Base-by-base conservation (phyloP, 2,888 invertebrate species). In the Norana najaformis region DNA sequence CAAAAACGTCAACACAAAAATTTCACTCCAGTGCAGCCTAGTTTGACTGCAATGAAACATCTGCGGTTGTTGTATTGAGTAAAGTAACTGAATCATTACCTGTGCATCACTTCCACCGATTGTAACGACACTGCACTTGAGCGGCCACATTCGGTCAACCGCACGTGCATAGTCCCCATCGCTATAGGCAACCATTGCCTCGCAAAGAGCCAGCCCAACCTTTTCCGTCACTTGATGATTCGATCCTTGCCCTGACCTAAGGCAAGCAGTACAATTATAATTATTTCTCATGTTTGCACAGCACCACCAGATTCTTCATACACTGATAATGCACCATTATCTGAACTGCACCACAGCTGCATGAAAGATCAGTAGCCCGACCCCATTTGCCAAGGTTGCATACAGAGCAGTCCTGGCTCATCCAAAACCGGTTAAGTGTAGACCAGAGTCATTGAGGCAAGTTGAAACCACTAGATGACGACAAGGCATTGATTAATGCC, bases 131-230 rank as follows among this genome's bases (percentile, higher is more conserved):
- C 89, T 23, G 23, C 82, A 83, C 89, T 69, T 82, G 23, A 89
- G 34, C 16, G 89, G 83, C 39, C 89, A n/a, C 23, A 90, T n/a
- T 36, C 35, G 13, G 3, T 90, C 41, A 11, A 90, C 90, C 39
- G 89, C 89, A 16, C 34, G 41, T 36, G 82, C 89, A 30, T 83
- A 89, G 30, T 89, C 88, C 18, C 85, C 90, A 34, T 89, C 37
- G 41, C 94, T 93, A 83, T 93, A 95, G 6, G 94, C 93, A 83
- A 94, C 91, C 38, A 95, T 92, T 8, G 95, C 94, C 91, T 94
- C 92, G 90, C 94, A 93, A 34, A 95, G 36, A 14, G 93, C 92
- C 20, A 92, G 69, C 0, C 94, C 94, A 34, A 94, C 93, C 35
- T 93, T 89, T 83, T 53, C 39, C 38, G 90, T 91, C 20, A 91